Base-by-base conservation (phyloP, 2,888 invertebrate species). In the Tetrapedia diversipes region DNA sequence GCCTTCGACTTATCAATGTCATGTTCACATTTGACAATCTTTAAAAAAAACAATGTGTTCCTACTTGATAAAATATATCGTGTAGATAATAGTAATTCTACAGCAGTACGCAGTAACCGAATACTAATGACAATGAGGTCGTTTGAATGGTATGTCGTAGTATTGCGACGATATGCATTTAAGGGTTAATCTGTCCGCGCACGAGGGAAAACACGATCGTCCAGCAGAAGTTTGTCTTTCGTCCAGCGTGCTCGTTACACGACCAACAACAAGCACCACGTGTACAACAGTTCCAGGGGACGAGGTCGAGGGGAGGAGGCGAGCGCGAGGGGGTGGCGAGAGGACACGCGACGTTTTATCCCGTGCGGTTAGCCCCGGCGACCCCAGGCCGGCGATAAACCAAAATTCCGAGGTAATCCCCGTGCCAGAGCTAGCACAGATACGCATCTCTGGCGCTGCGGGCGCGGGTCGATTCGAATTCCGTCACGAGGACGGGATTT, bases 391-490 rank as follows among this genome's bases (percentile, higher is more conserved):
- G 32, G 61, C 79, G 77, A 77, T 80, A 82, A 71, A 82, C 82
- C 80, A 78, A 82, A 80, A 80, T 77, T 70, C 78, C 71, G 63
- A 69, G 77, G 74, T 83, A 83, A 83, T 83, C 81, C 81, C 68
- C 47, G 61, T 59, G 66, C 66, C 70, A 53, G 59, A 51, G 72
- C 72, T 68, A 77, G 77, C 70, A 54, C 24, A 76, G 79, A 80
- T 79, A 80, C 74, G 68, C 51, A 78, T 78, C 82, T 80, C 54
- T 57, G 61, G 45, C 67, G 53, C 56, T 39, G 43, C 8, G 60
- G 14, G 19, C 56, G 39, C 53, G 69, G 61, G 71, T 59, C 76
- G 71, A 67, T 80, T 83, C 76, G 80, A 79, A 86, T 83, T 76
- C 82, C 60, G 39, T 57, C 34, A 56, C 22, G 7, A 8, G 2